Conservation (phyloP, 1,140 invertebrate species). For the Delia radicum region DNA sequence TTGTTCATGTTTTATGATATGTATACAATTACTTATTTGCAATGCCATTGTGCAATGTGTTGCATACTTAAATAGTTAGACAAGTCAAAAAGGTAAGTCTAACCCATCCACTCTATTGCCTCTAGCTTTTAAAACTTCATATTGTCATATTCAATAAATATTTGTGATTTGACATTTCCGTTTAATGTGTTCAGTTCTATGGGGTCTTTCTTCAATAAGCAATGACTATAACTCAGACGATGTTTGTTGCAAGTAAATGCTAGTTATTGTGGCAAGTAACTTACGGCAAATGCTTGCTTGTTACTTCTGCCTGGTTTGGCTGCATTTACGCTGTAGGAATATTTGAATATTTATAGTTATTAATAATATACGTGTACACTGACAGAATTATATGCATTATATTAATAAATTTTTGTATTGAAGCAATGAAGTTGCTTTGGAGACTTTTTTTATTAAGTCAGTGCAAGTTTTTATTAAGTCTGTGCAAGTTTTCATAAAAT, state of each 20-base stretch:
- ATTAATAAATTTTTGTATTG: too few relatives aligned
- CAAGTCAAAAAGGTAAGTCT: not conserved
- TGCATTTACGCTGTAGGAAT: not conserved
- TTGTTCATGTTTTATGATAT: not conserved
- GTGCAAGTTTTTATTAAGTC: too few relatives aligned
- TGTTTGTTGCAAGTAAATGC: not conserved
- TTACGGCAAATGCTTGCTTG: too few relatives aligned
- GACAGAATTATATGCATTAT: too few relatives aligned
- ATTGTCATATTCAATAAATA: conserved; percentile 11
- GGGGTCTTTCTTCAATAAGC: not conserved
- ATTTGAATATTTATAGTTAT: not conserved
- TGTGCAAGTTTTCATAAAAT: too few relatives aligned
- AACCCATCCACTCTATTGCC: not conserved
- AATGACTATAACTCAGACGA: not conserved
- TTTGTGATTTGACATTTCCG: conserved; percentile 19
- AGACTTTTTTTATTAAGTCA: too few relatives aligned
- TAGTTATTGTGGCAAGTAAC: not conserved
- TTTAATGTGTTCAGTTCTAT: not conserved
- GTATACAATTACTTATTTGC: not conserved
- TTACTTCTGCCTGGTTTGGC: too few relatives aligned
- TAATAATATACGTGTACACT: too few relatives aligned
- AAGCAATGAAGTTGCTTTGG: too few relatives aligned
- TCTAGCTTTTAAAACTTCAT: too few relatives aligned
- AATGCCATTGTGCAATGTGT: not conserved
- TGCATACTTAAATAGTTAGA: not conserved